A percentile compares a stretch with the other conserved stretches of the same genome.
Evolutionary conservation across 2,113 vertebrate species (phyloP).

Genomic region (Rafetus swinhoei): DNA sequence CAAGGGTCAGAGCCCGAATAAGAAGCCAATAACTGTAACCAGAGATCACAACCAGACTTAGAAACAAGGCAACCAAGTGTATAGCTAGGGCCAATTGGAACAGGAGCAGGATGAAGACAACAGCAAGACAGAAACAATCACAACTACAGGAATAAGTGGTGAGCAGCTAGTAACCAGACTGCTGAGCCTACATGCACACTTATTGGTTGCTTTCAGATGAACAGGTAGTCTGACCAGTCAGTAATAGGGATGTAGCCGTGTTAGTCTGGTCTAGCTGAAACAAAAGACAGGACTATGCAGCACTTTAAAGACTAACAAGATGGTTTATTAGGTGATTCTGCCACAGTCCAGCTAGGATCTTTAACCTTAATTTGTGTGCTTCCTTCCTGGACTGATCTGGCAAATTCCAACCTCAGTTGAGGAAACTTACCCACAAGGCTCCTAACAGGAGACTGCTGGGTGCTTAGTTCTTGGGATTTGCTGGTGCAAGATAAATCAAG

Average conservation of each 20-base stretch:
- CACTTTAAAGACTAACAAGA: no score
- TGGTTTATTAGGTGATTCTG: background rate
- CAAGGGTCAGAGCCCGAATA: background rate
- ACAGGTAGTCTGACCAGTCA: background rate
- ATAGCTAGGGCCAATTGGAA: background rate
- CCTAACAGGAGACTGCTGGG: background rate
- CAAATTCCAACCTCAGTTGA: background rate
- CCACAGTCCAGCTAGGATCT: background rate
- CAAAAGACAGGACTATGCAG: no score
- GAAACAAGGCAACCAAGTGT: background rate
- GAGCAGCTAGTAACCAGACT: background rate
- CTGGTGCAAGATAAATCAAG: background rate
- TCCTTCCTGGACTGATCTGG: no score
- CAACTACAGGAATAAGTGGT: background rate
- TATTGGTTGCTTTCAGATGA: background rate
- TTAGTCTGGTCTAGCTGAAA: no score
- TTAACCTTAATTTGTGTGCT: background rate
- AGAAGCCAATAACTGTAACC: background rate
- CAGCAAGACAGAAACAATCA: background rate
- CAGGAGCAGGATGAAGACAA: no score
- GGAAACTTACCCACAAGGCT: background rate
- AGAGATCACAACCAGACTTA: background rate
- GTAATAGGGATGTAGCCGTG: no score
- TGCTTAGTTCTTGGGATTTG: background rate
- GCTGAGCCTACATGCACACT: background rate